These are phyloP conservation scores for Stercorarius parasiticus DNA, from an alignment of 2,113 vertebrate genomes.

Conservation along the genomic window DNA sequence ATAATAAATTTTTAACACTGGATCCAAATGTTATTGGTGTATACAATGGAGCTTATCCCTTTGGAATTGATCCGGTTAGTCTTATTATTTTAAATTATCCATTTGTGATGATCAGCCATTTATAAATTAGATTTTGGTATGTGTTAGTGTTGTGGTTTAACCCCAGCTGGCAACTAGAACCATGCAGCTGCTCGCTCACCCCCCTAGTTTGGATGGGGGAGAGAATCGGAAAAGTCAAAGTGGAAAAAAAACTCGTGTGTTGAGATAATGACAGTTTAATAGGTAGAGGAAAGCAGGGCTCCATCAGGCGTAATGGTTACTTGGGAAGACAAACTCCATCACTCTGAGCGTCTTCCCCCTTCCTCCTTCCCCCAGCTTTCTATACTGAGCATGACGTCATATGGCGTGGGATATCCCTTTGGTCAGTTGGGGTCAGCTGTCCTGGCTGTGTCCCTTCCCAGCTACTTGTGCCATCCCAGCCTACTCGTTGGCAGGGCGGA, in stretches of 20 bases:
- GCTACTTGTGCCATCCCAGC: no score
- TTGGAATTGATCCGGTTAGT: conserved; percentile 96
- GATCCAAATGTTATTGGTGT: conserved; percentile 88
- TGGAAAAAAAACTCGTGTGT: neutral
- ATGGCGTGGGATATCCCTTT: no score
- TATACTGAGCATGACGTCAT: neutral
- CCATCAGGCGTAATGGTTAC: neutral
- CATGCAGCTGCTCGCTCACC: neutral
- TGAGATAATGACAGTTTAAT: neutral
- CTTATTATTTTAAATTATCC: neutral
- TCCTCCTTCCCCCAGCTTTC: neutral
- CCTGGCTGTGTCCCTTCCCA: no score
- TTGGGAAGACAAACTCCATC: neutral
- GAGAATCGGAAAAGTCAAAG: neutral
- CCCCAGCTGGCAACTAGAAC: neutral
- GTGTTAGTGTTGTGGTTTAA: neutral
- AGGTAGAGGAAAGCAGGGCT: neutral
- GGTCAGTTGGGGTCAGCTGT: no score
- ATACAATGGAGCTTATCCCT: conserved; percentile 88
- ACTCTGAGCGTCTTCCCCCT: neutral
- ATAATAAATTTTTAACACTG: conserved; percentile 74
- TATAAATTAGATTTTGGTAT: neutral
- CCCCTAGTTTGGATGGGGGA: neutral
- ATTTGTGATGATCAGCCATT: neutral
- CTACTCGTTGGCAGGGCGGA: no score